Evolutionary conservation across 2,797 vertebrate species (phyloP).

Genomic region (Anguilla obscura): DNA sequence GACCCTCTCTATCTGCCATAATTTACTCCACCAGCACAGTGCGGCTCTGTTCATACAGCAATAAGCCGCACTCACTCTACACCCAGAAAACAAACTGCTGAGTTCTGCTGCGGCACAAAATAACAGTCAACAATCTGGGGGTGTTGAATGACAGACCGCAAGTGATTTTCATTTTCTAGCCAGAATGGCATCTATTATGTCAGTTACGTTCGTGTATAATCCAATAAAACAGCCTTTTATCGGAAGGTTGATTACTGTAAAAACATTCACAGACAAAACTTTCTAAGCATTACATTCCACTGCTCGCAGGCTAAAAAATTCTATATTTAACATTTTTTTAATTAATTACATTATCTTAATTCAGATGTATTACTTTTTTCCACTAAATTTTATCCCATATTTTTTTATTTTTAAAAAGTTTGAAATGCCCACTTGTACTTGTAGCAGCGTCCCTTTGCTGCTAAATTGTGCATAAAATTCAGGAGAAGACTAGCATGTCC

Average conservation of each 20-base stretch:
- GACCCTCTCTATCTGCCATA: constrained; percentile 1
- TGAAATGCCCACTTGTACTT: not conserved
- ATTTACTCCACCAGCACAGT: constrained; percentile 1
- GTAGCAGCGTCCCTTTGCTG: no score
- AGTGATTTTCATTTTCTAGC: constrained; percentile 52
- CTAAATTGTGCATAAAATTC: not conserved
- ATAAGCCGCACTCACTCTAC: constrained; percentile 31
- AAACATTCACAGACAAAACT: constrained; percentile 7
- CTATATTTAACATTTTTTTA: not conserved
- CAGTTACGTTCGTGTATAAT: constrained; percentile 37
- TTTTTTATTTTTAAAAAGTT: not conserved
- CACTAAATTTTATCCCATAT: not conserved
- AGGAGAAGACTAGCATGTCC: not conserved
- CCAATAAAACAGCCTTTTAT: constrained; percentile 41
- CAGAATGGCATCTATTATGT: constrained; percentile 50
- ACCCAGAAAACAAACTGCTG: not conserved
- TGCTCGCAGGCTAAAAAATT: not conserved
- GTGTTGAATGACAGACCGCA: constrained; percentile 49
- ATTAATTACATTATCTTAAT: not conserved
- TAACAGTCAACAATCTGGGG: constrained; percentile 8
- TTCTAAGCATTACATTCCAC: not conserved
- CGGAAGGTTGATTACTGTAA: constrained; percentile 24
- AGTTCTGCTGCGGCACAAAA: constrained; percentile 23
- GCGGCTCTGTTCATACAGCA: constrained; percentile 1
- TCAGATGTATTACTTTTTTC: no score